Percentiles rank a stretch among this genome's conserved stretches.
These are phyloP conservation scores for Didymodactylos carnosus DNA, from an alignment of 2,888 invertebrate species.

Conservation along the genomic window DNA sequence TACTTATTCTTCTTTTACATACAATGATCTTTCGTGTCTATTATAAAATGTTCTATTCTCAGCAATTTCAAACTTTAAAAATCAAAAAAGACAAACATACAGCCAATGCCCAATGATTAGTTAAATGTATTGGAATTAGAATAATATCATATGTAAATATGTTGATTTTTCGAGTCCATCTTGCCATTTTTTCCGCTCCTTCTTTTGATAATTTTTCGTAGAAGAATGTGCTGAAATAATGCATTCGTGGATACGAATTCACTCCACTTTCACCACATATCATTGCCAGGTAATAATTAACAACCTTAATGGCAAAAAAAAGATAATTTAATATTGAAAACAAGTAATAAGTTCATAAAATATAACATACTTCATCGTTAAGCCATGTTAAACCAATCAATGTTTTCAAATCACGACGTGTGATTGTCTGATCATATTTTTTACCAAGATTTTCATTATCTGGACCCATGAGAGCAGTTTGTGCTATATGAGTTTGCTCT, in stretches of 20 bases:
- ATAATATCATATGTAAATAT: conserved; percentile 65
- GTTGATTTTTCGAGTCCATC: conserved; percentile 68
- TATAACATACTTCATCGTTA: conserved; percentile 49
- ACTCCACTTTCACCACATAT: conserved; percentile 55
- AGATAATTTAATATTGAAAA: background rate
- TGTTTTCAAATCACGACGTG: conserved; percentile 53
- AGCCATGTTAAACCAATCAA: conserved; percentile 68
- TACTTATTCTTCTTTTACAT: no score
- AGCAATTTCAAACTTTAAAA: no score
- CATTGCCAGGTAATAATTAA: conserved; percentile 87
- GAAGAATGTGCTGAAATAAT: conserved; percentile 87
- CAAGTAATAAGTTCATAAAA: background rate
- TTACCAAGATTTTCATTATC: background rate
- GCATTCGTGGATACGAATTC: conserved; percentile 46
- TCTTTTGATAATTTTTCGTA: conserved; percentile 58
- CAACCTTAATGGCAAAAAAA: conserved; percentile 44
- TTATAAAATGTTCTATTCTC: no score
- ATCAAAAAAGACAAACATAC: no score
- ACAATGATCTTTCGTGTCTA: no score
- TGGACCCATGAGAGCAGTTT: background rate
- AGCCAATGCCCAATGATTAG: conserved; percentile 86
- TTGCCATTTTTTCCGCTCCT: conserved; percentile 48
- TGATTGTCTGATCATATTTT: background rate
- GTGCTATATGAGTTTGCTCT: background rate
- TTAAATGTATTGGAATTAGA: conserved; percentile 73